These are phyloP conservation scores for Nothocercus julius DNA, from an alignment of 2,113 vertebrate species.

Conservation along the genomic window DNA sequence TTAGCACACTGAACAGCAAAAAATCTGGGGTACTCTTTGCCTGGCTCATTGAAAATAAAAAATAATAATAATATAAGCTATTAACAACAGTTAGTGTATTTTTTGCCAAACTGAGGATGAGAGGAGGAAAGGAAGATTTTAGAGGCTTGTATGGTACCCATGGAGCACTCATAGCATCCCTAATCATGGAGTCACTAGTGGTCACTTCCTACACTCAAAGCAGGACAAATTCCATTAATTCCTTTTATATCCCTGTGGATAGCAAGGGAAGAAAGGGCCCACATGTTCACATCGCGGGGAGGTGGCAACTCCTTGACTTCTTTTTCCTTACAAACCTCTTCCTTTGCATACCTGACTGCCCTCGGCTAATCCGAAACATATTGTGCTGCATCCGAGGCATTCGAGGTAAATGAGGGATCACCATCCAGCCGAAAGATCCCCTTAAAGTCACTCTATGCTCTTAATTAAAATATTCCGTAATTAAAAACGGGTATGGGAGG, in stretches of 20 bases:
- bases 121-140: background rate
- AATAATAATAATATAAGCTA: background rate
- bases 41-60: background rate
- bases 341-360: slow-evolving; percentile 15
- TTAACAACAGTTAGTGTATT: background rate
- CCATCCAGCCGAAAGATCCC: slow-evolving; percentile 74
- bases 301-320: background rate
- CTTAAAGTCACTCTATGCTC: slow-evolving; percentile 63
- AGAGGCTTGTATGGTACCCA: background rate
- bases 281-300: background rate
- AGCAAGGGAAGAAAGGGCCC: background rate
- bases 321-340: slow-evolving; percentile 31
- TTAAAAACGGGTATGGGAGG: slow-evolving; percentile 71
- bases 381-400: slow-evolving; percentile 46
- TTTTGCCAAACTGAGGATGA: background rate
- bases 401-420: slow-evolving; percentile 74
- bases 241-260: background rate
- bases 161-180: background rate
- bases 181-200: background rate
- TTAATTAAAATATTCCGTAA: slow-evolving; percentile 74
- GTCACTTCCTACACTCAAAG: background rate
- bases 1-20: background rate
- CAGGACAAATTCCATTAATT: background rate
- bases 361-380: slow-evolving; percentile 38
- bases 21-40: background rate